Conservation (phyloP, 1,140 invertebrate species). For the Eciton burchellii region DNA sequence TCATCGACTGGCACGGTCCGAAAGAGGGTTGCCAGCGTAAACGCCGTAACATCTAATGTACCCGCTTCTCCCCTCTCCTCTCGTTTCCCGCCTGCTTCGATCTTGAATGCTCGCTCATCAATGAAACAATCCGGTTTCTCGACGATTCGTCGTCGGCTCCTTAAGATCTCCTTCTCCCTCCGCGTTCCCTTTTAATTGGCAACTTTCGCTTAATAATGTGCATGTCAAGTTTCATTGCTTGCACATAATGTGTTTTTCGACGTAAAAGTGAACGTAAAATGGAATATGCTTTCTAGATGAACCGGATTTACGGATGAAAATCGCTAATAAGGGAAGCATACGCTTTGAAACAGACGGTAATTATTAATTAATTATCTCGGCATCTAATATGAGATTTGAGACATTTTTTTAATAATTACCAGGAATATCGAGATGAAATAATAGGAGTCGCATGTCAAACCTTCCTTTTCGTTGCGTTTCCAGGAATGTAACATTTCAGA, state of each 20-base stretch:
- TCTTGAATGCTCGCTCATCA: conserved; percentile 84
- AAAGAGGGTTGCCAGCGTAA: conserved; percentile 83
- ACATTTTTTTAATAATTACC: conserved; percentile 3
- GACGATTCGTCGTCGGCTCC: conserved; percentile 67
- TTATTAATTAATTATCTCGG: background rate
- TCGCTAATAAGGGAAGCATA: background rate
- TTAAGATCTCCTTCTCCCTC: conserved; percentile 48
- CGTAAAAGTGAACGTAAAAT: background rate
- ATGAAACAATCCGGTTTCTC: conserved; percentile 83
- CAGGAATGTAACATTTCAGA: background rate
- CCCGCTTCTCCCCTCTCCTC: conserved; percentile 47
- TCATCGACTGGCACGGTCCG: conserved; percentile 79
- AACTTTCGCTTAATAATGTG: background rate
- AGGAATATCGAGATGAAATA: background rate
- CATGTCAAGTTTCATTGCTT: conserved; percentile 13
- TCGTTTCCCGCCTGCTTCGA: conserved; percentile 67
- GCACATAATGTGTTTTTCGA: background rate
- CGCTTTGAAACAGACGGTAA: background rate
- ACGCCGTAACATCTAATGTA: conserved; percentile 74
- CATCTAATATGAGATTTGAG: background rate
- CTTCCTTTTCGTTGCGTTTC: background rate
- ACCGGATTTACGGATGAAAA: background rate
- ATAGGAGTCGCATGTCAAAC: background rate
- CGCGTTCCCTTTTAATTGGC: conserved; percentile 17
- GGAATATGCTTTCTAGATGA: background rate